Conservation (phyloP, 2,797 vertebrate genomes). For the Rhadinocentrus ornatus region DNA sequence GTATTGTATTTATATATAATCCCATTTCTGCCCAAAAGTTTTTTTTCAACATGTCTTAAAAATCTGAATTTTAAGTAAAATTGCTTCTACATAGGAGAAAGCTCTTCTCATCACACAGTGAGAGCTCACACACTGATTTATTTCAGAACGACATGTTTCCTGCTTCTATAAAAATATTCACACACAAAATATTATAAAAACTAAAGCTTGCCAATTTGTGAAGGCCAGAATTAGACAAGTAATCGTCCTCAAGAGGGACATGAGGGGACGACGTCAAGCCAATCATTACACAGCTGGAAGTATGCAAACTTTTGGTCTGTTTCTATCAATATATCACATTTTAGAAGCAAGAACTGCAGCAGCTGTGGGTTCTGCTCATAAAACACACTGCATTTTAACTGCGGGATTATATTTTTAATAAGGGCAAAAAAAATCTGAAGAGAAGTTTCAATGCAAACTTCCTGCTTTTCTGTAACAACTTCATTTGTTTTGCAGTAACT, state of each 20-base stretch:
- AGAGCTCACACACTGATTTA: neutral
- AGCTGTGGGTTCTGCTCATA: no score
- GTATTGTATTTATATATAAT: neutral
- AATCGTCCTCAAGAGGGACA: neutral
- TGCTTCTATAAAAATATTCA: neutral
- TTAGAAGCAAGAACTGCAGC: no score
- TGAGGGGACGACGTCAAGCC: neutral
- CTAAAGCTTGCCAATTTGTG: neutral
- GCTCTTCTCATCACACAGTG: neutral
- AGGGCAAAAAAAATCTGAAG: neutral
- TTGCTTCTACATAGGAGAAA: neutral
- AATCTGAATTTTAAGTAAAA: no score
- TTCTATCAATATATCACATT: neutral
- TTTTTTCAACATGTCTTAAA: no score
- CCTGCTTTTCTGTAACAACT: neutral
- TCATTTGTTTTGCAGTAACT: no score
- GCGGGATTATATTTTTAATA: neutral
- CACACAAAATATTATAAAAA: neutral
- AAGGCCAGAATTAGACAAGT: neutral
- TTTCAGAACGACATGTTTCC: neutral
- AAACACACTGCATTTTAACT: no score
- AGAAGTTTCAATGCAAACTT: neutral
- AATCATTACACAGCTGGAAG: neutral
- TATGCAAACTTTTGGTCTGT: neutral
- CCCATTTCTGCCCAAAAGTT: neutral